Conservation (phyloP, 2,113 vertebrate genomes). For the Leucoraja erinaceus region DNA sequence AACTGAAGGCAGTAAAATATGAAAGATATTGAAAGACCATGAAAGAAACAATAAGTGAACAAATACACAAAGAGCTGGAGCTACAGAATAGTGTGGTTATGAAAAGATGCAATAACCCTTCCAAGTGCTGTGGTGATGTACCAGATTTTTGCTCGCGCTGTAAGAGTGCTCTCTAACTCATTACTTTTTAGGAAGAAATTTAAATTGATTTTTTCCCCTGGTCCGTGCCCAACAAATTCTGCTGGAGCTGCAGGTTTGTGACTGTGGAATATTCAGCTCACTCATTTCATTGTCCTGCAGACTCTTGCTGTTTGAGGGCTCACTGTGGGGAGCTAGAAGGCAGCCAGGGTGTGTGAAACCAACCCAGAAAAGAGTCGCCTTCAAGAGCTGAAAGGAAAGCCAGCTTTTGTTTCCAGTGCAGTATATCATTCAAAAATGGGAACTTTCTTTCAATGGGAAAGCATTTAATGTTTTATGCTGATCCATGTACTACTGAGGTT, state of each 20-base stretch:
- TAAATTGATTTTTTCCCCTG: not conserved
- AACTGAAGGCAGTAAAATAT: no score
- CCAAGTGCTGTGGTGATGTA: not conserved
- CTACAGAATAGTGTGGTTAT: not conserved
- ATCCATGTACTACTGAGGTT: not conserved
- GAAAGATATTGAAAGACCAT: not conserved
- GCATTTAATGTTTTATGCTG: not conserved
- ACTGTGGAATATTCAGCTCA: not conserved
- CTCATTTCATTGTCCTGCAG: not conserved
- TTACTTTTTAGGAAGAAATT: not conserved
- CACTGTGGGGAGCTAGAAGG: not conserved
- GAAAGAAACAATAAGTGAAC: no score
- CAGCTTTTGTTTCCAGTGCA: not conserved
- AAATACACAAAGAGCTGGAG: no score
- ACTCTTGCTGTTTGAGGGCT: not conserved
- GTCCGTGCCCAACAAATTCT: not conserved
- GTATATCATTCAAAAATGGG: not conserved
- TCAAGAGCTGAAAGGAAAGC: not conserved
- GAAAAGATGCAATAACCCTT: not conserved
- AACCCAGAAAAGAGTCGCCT: not conserved
- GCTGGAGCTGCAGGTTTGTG: not conserved
- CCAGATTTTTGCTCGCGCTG: not conserved
- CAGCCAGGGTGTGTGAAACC: not conserved
- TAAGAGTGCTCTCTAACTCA: not conserved
- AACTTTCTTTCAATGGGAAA: not conserved